These are phyloP conservation scores for Zelostemma sp. DNA, from an alignment of 1,140 invertebrate species.

Conservation along the genomic window DNA sequence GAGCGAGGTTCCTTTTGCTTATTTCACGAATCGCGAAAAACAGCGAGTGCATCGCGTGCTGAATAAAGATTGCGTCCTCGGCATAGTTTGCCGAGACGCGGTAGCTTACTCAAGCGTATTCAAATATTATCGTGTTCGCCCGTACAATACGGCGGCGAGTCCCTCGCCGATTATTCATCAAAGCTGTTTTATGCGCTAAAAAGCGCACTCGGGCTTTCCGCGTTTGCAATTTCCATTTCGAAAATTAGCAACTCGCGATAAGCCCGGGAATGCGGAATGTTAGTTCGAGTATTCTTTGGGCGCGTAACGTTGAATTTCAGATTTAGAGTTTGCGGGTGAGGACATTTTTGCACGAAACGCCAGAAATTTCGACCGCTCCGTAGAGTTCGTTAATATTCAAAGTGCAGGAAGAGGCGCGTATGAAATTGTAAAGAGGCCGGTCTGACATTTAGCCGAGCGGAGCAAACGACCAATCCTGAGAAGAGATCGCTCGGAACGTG, in stretches of 20 bases:
- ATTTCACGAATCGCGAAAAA: slow-evolving; percentile 38
- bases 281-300: too few relatives aligned
- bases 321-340: too few relatives aligned
- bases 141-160: background rate
- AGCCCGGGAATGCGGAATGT: background rate
- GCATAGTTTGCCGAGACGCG: slow-evolving; percentile 20
- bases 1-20: slow-evolving; percentile 6
- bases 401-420: slow-evolving; percentile 52
- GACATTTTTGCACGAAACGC: background rate
- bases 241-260: background rate
- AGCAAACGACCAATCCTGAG: slow-evolving; percentile 38
- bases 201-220: too few relatives aligned
- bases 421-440: slow-evolving; percentile 53
- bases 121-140: background rate
- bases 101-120: background rate
- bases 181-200: background rate
- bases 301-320: too few relatives aligned
- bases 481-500: slow-evolving; percentile 47
- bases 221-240: background rate
- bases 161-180: background rate
- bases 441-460: slow-evolving; percentile 55
- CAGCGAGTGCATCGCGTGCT: slow-evolving; percentile 20
- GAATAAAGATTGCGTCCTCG: slow-evolving; percentile 43
- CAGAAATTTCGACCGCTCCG: slow-evolving; percentile 46
- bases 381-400: slow-evolving; percentile 58